Percentiles rank a stretch among this genome's conserved stretches.
Conservation (phyloP, 2,888 invertebrate genomes). For the Tenodera sinensis region DNA sequence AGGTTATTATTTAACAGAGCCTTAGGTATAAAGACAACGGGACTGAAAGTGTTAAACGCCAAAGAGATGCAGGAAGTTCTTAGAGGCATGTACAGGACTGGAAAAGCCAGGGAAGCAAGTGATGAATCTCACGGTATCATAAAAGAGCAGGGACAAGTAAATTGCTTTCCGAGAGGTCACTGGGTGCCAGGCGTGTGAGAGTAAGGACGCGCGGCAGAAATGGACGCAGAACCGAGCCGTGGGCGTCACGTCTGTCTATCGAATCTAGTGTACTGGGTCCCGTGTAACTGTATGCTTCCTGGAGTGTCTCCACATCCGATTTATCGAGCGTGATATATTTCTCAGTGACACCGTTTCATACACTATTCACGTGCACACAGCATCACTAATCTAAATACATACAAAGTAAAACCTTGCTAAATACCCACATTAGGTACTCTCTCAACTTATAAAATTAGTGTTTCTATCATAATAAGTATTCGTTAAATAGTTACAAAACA, state of each 20-base stretch:
- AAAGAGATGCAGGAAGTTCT: neutral
- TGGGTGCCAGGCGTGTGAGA: neutral
- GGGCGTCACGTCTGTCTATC: neutral
- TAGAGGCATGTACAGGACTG: neutral
- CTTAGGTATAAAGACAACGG: no score
- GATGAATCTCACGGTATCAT: neutral
- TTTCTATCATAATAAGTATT: no score
- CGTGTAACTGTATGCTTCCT: neutral
- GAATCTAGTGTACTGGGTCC: neutral
- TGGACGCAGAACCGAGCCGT: neutral
- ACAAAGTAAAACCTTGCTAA: no score
- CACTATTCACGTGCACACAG: no score
- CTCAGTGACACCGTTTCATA: neutral
- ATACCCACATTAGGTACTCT: no score
- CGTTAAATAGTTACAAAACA: no score
- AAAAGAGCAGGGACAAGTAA: neutral
- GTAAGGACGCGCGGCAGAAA: neutral
- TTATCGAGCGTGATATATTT: neutral
- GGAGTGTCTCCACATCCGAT: neutral
- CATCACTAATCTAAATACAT: no score
- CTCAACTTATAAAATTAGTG: no score
- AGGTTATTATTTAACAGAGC: no score
- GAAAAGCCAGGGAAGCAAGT: neutral
- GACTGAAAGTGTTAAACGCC: no score
- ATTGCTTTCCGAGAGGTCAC: neutral